Evolutionary conservation across 2,113 vertebrate genomes (phyloP), one percentile per base, ranked within the genome.

Genomic region (Elgaria multicarinata): DNA sequence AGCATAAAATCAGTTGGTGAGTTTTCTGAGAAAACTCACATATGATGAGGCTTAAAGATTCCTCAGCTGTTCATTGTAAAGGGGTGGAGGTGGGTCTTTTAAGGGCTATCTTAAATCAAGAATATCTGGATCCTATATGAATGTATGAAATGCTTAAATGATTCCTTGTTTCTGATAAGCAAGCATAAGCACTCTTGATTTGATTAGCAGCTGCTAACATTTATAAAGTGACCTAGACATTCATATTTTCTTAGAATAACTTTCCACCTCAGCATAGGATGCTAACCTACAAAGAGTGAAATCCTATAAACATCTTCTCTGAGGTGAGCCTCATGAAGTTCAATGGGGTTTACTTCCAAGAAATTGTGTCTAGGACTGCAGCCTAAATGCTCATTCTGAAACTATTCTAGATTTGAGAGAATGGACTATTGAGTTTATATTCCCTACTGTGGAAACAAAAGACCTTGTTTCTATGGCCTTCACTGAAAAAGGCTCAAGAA

Each of bases 361-460:
- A 62, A 62, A 22, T 16, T 62, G 12, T 62, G 58, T 22, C 20
- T 62, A 4, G 58, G 58, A 62, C 16, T 22, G 58, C 16, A 18
- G 16, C 20, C 69, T 71, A 0, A 13, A n/a, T 76, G 39, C 16
- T 16, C 20, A 13, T 81, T 50, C 26, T 81, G 24, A 13, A 50
- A 31, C 6, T 78, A 12, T 50, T 75, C 8, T 22, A 3, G 31
- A n/a, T 77, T 22, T 14, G 13, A 24, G 7, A 50, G 76, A 86
- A 46, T 46, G 44, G 42, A 81, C 31, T 72, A n/a, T 72, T 42
- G 67, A 36, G 20, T 39, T 26, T 64, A 26, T n/a, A 50, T 58
- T 0, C n/a, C 16, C 31, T 39, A 36, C 66, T 39, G 77, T 3
- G n/a, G n/a, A 90, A 86, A 90, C 83, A 74, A 90, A n/a, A 86